Evolutionary conservation across 1,140 invertebrate species (phyloP), one percentile per base, ranked within the genome.

Genomic region (Apocrypta bakeri): DNA sequence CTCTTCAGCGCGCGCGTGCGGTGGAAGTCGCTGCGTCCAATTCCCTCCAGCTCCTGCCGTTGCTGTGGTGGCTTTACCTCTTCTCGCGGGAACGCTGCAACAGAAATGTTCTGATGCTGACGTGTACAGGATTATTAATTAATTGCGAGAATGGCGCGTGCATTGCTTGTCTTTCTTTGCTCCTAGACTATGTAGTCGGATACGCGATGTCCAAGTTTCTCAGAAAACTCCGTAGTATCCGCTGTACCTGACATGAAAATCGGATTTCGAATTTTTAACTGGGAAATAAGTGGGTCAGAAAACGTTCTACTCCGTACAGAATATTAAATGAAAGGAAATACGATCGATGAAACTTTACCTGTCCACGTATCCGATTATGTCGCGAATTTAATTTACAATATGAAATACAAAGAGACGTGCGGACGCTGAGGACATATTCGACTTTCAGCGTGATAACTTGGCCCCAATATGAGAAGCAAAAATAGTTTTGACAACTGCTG

Each of bases 381-480:
- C n/a, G n/a, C n/a, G n/a, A n/a, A n/a, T n/a, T n/a, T n/a, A n/a
- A n/a, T n/a, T n/a, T n/a, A n/a, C n/a, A n/a, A n/a, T n/a, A n/a
- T n/a, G n/a, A n/a, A n/a, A n/a, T n/a, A n/a, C n/a, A n/a, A n/a
- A n/a, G n/a, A n/a, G n/a, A n/a, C n/a, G n/a, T n/a, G n/a, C n/a
- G n/a, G n/a, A n/a, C n/a, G n/a, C n/a, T n/a, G n/a, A n/a, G n/a
- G n/a, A n/a, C n/a, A n/a, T 24, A 66, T 24, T 37, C 33, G 40
- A 40, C 24, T 25, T 40, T n/a, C 8, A 17, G 21, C 21, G 1
- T 31, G n/a, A 24, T 72, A 25, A 75, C 25, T 25, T 75, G 73
- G 61, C 73, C n/a, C 73, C 48, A 75, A 75, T 75, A 42, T 75
- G 73, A 29, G 42, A 17, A 25, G 29, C 73, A 4, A 75, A 75